Evolutionary conservation across 23 tunicate genomes (phyloP), one percentile per base, ranked within the genome.

Genomic region (Styela clava): DNA sequence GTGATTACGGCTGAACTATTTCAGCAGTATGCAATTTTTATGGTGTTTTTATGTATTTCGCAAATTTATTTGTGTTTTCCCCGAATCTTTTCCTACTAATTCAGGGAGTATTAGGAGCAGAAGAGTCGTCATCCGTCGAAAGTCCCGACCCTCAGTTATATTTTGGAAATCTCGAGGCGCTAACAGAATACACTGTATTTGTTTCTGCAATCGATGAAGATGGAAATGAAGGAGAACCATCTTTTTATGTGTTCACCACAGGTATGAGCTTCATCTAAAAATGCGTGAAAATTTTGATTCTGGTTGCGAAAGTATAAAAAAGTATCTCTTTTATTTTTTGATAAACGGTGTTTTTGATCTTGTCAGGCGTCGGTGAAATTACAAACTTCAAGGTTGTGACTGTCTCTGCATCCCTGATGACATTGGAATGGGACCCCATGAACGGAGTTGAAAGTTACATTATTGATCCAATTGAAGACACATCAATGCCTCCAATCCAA

Each of bases 61-160:
- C 24, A 68, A 18, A 16, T 5, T 71, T 2, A 26, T 71, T 71
- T 71, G 35, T 16, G 5, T 3, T 19, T 3, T 26, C 5, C 27
- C 16, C 16, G 28, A 24, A 12, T 16, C 9, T 68, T 12, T 68
- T 24, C 27, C 16, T 20, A 68, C 12, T 16, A 68, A n/a, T 76
- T 76, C 27, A 76, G 81, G 81, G 81, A 18, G 81, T 76, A 27
- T n/a, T 76, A 44, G 77, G 77, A 32, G 77, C 77, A 34, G 81
- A 76, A 27, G 81, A 76, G 12, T 24, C 65, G 44, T 44, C 81
- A 24, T 76, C 81, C n/a, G 81, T 76, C 18, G 81, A 76, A 34
- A 76, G 65, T 44, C 62, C 81, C n/a, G 31, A 24, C 44, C 81
- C 81, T 76, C 81, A 76, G 33, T 56, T 76, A 27, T 76, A 76